phyloP scores from a whole-genome alignment of 2,888 invertebrate species.

The Hemistola chrysoprasaria region DNA sequence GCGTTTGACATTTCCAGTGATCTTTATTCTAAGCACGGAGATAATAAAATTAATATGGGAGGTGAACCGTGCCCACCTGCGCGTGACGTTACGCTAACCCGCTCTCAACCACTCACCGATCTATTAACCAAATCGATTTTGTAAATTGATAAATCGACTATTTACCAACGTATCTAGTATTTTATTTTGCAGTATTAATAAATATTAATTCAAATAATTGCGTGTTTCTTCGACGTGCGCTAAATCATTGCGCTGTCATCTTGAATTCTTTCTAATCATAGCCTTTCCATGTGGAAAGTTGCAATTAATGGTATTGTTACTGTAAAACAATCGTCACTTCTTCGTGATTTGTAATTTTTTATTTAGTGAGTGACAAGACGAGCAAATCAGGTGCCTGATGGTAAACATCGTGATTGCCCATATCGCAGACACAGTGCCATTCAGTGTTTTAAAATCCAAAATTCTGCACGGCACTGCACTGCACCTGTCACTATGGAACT shows the following conservation, averaged over 20 bases:
- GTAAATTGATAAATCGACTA: conserved; percentile 37
- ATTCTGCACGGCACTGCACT: too few species aligned
- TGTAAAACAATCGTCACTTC: too few species aligned
- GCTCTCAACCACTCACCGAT: conserved; percentile 31
- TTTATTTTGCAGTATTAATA: conserved; percentile 31
- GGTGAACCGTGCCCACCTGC: conserved; percentile 39
- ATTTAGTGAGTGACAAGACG: too few species aligned
- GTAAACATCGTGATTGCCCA: too few species aligned
- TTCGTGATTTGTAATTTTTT: conserved; percentile 1
- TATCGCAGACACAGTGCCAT: too few species aligned
- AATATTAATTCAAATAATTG: conserved; percentile 28
- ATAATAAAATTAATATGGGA: conserved; percentile 31
- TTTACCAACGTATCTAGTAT: conserved; percentile 39
- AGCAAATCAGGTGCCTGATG: too few species aligned
- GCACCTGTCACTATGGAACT: too few species aligned
- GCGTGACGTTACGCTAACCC: conserved; percentile 19
- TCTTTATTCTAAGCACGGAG: too few species aligned
- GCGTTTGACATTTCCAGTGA: too few species aligned
- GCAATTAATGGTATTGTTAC: too few species aligned
- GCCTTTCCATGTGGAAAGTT: background rate
- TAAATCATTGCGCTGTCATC: conserved; percentile 10
- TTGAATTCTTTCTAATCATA: conserved; percentile 18
- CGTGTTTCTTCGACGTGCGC: conserved; percentile 26
- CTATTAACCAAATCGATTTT: conserved; percentile 29
- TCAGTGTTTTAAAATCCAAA: too few species aligned